Percentiles rank a stretch among this genome's conserved stretches.
These are phyloP conservation scores for Dendrolimus kikuchii DNA, from an alignment of 1,140 invertebrate genomes.

Conservation along the genomic window DNA sequence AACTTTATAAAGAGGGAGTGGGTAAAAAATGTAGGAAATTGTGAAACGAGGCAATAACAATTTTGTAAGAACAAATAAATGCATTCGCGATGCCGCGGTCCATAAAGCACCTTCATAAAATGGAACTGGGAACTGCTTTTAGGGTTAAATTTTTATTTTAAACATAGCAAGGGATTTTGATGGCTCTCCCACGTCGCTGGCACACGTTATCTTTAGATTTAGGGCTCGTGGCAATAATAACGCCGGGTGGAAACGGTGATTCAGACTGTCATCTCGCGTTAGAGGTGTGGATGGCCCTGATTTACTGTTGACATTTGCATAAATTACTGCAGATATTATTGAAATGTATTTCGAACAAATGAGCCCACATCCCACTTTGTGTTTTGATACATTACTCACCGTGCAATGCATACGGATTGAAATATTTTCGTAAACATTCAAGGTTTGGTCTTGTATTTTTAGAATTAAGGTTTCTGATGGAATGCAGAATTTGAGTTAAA, in stretches of 20 bases:
- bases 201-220: conserved; percentile 61
- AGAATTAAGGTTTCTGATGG: no score
- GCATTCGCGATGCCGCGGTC: conserved; percentile 26
- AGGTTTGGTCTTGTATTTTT: no score
- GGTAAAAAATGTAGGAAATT: conserved; percentile 29
- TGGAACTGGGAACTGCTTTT: conserved; percentile 43
- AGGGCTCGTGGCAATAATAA: conserved; percentile 43
- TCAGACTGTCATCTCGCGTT: conserved; percentile 22
- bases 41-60: conserved; percentile 31
- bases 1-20: conserved; percentile 22
- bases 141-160: conserved; percentile 70
- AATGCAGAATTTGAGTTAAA: no score
- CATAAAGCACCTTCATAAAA: conserved; percentile 51
- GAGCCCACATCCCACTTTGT: no score
- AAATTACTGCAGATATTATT: conserved; percentile 7
- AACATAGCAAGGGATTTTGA: conserved; percentile 67
- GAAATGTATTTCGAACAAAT: no score
- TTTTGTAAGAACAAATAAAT: conserved; percentile 51
- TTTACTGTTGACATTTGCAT: conserved; percentile 12
- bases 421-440: no score
- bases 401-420: no score
- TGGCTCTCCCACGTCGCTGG: conserved; percentile 47
- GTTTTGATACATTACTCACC: no score
- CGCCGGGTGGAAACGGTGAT: conserved; percentile 30
- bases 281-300: conserved; percentile 16